Conservation (phyloP, 2,888 invertebrate species). For the Bombylius major region DNA sequence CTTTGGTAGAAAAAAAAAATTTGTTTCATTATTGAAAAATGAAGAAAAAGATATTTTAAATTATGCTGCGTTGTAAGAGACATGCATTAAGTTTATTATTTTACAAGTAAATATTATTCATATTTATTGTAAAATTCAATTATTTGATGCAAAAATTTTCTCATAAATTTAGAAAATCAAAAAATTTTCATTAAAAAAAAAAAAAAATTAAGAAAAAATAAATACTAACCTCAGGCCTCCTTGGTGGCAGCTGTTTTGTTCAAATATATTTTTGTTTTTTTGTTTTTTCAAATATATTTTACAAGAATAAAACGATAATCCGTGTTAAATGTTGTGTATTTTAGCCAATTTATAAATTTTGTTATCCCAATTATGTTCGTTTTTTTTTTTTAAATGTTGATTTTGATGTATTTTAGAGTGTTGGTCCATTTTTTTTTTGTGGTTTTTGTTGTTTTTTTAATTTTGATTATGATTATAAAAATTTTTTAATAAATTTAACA, state of each 20-base stretch:
- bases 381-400: neutral
- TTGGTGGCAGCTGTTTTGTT: slow-evolving; percentile 59
- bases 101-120: too few species aligned
- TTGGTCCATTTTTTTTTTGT: neutral
- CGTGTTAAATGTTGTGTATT: neutral
- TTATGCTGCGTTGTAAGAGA: too few species aligned
- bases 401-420: neutral
- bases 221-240: slow-evolving; percentile 79
- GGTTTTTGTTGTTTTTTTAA: slow-evolving; percentile 6
- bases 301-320: slow-evolving; percentile 8
- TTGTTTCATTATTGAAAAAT: too few species aligned
- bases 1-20: too few species aligned
- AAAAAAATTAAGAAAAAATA: slow-evolving; percentile 9
- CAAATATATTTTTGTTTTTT: slow-evolving; percentile 6
- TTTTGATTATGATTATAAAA: neutral
- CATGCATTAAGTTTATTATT: too few species aligned
- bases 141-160: too few species aligned
- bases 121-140: too few species aligned
- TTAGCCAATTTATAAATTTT: neutral
- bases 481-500: neutral
- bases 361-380: neutral
- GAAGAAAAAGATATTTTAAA: too few species aligned
- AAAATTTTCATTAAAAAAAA: neutral
- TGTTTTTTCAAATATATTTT: neutral
- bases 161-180: too few species aligned